These are phyloP conservation scores for Apus apus DNA, from an alignment of 2,113 vertebrate species.

Conservation along the genomic window DNA sequence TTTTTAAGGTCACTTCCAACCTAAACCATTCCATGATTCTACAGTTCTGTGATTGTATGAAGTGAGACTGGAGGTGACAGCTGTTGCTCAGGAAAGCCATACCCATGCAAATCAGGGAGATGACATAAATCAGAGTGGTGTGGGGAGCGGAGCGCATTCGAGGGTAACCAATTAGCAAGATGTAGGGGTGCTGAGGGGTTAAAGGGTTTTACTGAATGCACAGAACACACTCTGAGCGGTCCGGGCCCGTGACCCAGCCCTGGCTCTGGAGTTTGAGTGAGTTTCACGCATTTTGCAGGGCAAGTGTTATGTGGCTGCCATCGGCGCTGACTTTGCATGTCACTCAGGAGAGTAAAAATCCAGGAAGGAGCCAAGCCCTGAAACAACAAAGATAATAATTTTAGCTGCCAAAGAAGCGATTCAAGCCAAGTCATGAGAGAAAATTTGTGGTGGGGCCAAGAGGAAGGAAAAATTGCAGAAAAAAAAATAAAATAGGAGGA, in stretches of 20 bases:
- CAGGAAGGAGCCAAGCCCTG: constrained; percentile 41
- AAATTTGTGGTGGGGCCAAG: background rate
- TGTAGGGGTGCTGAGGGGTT: background rate
- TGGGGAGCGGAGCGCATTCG: background rate
- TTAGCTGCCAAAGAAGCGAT: constrained; percentile 46
- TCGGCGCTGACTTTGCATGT: fast-evolving
- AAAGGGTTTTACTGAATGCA: background rate
- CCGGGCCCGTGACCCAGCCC: fast-evolving
- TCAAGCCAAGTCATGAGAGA: background rate
- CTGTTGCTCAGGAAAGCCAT: background rate
- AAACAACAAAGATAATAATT: constrained; percentile 50
- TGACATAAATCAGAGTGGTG: fast-evolving
- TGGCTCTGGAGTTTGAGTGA: fast-evolving
- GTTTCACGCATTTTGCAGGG: fast-evolving
- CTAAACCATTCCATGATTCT: no score
- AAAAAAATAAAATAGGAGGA: background rate
- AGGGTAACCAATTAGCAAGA: background rate
- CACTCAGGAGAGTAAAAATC: background rate
- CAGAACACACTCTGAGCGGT: background rate
- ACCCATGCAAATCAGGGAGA: background rate
- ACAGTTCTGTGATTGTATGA: background rate
- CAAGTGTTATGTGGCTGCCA: fast-evolving
- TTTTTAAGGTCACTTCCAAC: no score
- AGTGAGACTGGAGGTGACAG: background rate
- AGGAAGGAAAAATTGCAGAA: background rate